These are phyloP conservation scores for Machimus atricapillus DNA, from an alignment of 2,888 invertebrate species.

Conservation along the genomic window DNA sequence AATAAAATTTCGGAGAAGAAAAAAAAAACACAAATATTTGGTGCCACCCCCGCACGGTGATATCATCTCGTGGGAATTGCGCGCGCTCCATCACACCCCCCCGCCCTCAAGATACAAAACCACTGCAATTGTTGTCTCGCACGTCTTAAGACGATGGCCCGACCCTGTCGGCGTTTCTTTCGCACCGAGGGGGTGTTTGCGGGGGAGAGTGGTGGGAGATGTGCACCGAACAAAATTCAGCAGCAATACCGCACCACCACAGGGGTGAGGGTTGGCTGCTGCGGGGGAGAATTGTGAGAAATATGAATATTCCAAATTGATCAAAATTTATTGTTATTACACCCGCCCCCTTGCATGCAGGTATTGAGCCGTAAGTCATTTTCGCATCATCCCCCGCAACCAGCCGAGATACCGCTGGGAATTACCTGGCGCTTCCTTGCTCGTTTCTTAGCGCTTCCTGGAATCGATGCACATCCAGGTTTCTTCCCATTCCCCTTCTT, in stretches of 20 bases:
- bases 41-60: neutral
- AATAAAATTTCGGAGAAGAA: neutral
- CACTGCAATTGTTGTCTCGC: neutral
- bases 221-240: neutral
- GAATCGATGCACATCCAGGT: neutral
- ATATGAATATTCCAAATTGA: slow-evolving; percentile 45
- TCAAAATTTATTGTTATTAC: slow-evolving; percentile 45
- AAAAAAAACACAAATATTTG: neutral
- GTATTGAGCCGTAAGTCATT: slow-evolving; percentile 40
- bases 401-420: neutral
- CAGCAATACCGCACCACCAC: neutral
- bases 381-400: neutral
- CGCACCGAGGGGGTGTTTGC: neutral
- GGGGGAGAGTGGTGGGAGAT: neutral
- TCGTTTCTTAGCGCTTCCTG: neutral
- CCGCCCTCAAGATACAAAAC: neutral
- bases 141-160: neutral
- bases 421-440: neutral
- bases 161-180: neutral
- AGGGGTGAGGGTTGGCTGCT: neutral
- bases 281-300: slow-evolving; percentile 18
- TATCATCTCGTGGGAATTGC: slow-evolving; percentile 30
- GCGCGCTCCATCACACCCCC: neutral
- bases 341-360: neutral
- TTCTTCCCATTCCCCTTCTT: neutral